A percentile compares a stretch with the other conserved stretches of the same genome.
These are phyloP conservation scores for Villa cingulata DNA, from an alignment of 2,888 invertebrate species.

Conservation along the genomic window DNA sequence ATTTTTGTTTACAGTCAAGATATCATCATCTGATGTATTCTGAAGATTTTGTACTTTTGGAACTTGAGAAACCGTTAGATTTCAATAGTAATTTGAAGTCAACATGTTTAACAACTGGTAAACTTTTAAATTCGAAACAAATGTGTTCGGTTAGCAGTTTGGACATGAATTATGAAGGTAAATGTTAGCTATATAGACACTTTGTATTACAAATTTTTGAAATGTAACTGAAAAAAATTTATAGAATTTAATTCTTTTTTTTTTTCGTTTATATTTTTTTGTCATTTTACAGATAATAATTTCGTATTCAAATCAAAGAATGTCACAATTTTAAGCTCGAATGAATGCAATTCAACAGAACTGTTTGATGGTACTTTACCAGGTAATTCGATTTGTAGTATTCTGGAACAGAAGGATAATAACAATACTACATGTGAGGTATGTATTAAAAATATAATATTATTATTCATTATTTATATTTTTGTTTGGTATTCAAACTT, in stretches of 20 bases:
- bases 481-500: too few species aligned
- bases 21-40: slow-evolving; percentile 43
- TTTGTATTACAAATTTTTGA: too few species aligned
- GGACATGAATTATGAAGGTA: slow-evolving; percentile 19
- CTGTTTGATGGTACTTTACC: slow-evolving; percentile 46
- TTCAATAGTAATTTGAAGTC: slow-evolving; percentile 42
- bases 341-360: slow-evolving; percentile 46
- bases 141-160: slow-evolving; percentile 46
- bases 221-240: background rate
- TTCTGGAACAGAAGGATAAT: slow-evolving; percentile 34
- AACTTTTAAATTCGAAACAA: slow-evolving; percentile 37
- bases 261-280: background rate
- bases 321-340: slow-evolving; percentile 36
- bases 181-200: background rate
- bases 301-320: slow-evolving; percentile 8
- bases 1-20: slow-evolving; percentile 39
- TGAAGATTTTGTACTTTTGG: slow-evolving; percentile 44
- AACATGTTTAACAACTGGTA: slow-evolving; percentile 41
- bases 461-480: too few species aligned
- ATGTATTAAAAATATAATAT: slow-evolving; percentile 25
- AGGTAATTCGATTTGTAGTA: slow-evolving; percentile 45
- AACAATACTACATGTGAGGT: slow-evolving; percentile 44
- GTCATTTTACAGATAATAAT: slow-evolving; percentile 1
- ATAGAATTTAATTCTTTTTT: background rate
- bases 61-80: slow-evolving; percentile 38